Evolutionary conservation across 2,888 invertebrate genomes (phyloP).

Genomic region (Pammene fasciana): DNA sequence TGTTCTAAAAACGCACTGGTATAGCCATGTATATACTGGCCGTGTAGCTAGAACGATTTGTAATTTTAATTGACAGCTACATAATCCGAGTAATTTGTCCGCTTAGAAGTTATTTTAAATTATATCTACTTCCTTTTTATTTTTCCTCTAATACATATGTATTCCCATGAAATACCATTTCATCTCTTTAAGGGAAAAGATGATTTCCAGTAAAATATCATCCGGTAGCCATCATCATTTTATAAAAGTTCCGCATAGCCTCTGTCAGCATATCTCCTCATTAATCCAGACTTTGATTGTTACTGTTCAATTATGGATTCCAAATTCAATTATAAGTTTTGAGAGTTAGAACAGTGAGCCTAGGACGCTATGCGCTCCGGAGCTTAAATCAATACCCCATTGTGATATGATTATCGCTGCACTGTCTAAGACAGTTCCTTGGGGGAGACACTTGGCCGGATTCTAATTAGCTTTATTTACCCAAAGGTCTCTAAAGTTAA

Average conservation of each 20-base stretch:
- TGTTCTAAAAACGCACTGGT: too few relatives aligned
- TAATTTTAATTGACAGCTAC: too few relatives aligned
- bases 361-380: slow-evolving; percentile 57
- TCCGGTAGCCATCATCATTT: background rate
- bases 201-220: too few relatives aligned
- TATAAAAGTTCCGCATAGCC: slow-evolving; percentile 9
- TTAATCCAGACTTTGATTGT: slow-evolving; percentile 68
- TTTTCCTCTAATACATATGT: too few relatives aligned
- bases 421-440: slow-evolving; percentile 37
- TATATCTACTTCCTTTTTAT: too few relatives aligned
- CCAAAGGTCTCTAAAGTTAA: slow-evolving; percentile 43
- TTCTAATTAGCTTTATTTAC: slow-evolving; percentile 38
- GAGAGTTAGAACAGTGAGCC: slow-evolving; percentile 57
- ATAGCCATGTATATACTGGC: too few relatives aligned
- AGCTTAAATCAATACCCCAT: slow-evolving; percentile 62
- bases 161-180: too few relatives aligned
- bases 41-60: too few relatives aligned
- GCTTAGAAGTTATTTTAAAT: too few relatives aligned
- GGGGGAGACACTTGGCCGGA: slow-evolving; percentile 20
- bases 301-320: slow-evolving; percentile 70
- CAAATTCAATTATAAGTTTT: slow-evolving; percentile 73
- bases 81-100: too few relatives aligned
- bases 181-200: too few relatives aligned
- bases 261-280: slow-evolving; percentile 51
- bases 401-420: slow-evolving; percentile 56